These are phyloP conservation scores for Drosophila subquinaria DNA, from an alignment of 2,888 invertebrate genomes.

Conservation along the genomic window DNA sequence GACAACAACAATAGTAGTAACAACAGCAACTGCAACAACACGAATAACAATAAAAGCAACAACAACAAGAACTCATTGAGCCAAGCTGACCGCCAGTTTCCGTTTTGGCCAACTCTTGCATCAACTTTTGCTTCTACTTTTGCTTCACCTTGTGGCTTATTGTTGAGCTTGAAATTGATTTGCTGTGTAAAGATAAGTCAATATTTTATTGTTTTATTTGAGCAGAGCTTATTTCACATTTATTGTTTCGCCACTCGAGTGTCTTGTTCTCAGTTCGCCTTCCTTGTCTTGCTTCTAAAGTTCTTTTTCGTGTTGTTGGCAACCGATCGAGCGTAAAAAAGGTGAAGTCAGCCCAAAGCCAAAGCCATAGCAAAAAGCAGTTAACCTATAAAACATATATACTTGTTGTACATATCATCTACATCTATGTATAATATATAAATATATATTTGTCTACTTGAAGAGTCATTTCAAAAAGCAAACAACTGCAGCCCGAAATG, in stretches of 20 bases:
- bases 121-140: not conserved
- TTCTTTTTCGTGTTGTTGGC: conserved; percentile 37
- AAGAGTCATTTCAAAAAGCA: conserved; percentile 34
- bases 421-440: conserved; percentile 16
- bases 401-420: conserved; percentile 17
- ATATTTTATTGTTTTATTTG: conserved; percentile 67
- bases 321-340: conserved; percentile 70
- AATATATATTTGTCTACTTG: conserved; percentile 3
- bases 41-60: conserved; percentile 23
- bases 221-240: conserved; percentile 57
- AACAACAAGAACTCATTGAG: conserved; percentile 32
- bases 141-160: conserved; percentile 17
- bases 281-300: not conserved
- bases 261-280: conserved; percentile 23
- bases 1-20: conserved; percentile 44
- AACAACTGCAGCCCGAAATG: conserved; percentile 25
- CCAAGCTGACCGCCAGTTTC: conserved; percentile 40
- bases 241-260: conserved; percentile 52
- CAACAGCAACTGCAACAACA: conserved; percentile 29
- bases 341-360: conserved; percentile 76
- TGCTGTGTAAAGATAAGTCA: conserved; percentile 60
- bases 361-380: conserved; percentile 58
- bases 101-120: conserved; percentile 41
- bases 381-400: conserved; percentile 72
- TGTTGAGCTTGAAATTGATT: conserved; percentile 57